Conservation (phyloP, 2,113 vertebrate genomes). For the Channa maculata region DNA sequence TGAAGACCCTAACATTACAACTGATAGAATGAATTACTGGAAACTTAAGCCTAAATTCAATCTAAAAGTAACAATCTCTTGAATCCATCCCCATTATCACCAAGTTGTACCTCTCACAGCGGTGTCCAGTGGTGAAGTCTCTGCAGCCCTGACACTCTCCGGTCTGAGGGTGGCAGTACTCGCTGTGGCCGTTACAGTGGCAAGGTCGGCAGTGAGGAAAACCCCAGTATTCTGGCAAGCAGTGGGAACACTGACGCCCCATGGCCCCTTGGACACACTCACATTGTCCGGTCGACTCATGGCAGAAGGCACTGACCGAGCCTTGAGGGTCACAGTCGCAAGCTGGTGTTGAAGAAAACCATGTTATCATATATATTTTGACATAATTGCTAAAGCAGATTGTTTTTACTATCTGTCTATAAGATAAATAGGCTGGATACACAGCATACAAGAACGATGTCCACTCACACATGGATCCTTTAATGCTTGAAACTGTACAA, state of each 20-base stretch:
- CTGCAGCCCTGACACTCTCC: slow-evolving; percentile 92
- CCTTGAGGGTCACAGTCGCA: slow-evolving; percentile 90
- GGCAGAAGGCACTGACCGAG: slow-evolving; percentile 87
- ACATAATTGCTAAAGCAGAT: too few relatives aligned
- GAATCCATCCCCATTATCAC: too few relatives aligned
- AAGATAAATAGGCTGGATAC: too few relatives aligned
- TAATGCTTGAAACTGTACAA: too few relatives aligned
- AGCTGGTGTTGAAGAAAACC: slow-evolving; percentile 72
- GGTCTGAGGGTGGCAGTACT: slow-evolving; percentile 86
- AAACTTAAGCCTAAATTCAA: too few relatives aligned
- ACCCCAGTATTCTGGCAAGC: slow-evolving; percentile 92
- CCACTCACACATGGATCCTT: too few relatives aligned
- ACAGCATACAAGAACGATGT: too few relatives aligned
- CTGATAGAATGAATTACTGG: too few relatives aligned
- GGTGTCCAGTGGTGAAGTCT: slow-evolving; percentile 89
- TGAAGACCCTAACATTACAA: too few relatives aligned
- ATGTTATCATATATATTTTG: too few relatives aligned
- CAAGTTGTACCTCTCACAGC: slow-evolving; percentile 90
- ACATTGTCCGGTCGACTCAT: slow-evolving; percentile 90
- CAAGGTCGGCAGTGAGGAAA: slow-evolving; percentile 93
- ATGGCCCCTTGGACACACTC: slow-evolving; percentile 88
- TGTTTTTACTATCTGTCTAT: too few relatives aligned
- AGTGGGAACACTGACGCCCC: slow-evolving; percentile 90
- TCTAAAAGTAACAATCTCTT: too few relatives aligned
- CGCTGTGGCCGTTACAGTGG: slow-evolving; percentile 92